Base-by-base conservation (phyloP, 2,797 vertebrate species). In the Pangasius mekongensis region DNA sequence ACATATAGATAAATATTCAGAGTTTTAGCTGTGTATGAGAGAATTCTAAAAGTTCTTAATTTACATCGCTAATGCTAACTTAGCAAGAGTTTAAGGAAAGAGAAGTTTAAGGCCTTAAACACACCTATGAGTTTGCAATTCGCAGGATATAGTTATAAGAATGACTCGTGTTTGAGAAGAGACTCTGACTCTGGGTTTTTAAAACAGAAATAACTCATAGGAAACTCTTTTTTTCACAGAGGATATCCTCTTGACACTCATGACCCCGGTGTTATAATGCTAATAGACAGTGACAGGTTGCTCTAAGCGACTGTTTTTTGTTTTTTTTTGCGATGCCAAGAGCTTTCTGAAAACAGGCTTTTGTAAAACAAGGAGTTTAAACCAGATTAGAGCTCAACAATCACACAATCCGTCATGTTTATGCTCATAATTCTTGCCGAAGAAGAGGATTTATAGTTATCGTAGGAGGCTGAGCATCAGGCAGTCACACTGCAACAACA, bases 291-390 rank as follows among this genome's bases (percentile, higher is more conserved):
- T 24, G 88, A 27, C 80, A 82, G 33, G 56, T 62, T 43, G 56
- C 56, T 82, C 0, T 80, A 39, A 80, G 30, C 0, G 20, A 56
- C 54, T 24, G 27, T 27, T 49, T 49, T 74, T 73, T 73, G 2
- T 47, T 24, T 67, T 36, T 69, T 71, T 13, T 14, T 64, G 11
- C 1, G 6, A 84, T 64, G 81, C 11, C 33, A 91, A 93, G 90
- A 91, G 94, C 93, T 94, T 95, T 96, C 95, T 94, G 94, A 94
- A 92, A 94, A 67, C 20, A 90, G 88, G 93, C 93, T 94, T 96
- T 96, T 97, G 97, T 97, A 96, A 96, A 95, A 96, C 96, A 97
- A 97, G 96, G 95, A 96, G 94, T 97, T 97, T 97, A 97, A 97
- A 96, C 94, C 96, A 96, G 97, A 97, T 98, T 97, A 97, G 86